Conservation (phyloP, 2,888 invertebrate genomes). For the Cryptus armator region DNA sequence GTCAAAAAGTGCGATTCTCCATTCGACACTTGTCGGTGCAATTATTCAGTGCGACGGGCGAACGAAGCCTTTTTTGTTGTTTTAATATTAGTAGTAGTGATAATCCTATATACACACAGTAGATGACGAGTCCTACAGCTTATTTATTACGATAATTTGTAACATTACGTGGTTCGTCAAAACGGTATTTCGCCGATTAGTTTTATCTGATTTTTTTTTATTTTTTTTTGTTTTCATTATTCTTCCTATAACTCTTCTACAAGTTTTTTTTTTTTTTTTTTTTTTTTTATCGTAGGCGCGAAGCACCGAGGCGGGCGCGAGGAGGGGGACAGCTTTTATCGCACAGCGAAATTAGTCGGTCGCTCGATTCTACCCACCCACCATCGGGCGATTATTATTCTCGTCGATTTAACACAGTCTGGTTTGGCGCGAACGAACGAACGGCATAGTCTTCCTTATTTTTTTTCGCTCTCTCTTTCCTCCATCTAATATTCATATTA, state of each 20-base stretch:
- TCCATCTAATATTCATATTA: conserved; percentile 43
- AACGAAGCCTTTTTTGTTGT: conserved; percentile 67
- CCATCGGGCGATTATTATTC: conserved; percentile 62
- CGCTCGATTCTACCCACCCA: conserved; percentile 53
- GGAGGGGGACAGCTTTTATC: conserved; percentile 53
- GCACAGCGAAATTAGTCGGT: conserved; percentile 68
- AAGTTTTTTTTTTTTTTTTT: conserved; percentile 41
- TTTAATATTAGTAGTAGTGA: conserved; percentile 37
- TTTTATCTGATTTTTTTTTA: conserved; percentile 17
- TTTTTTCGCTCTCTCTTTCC: conserved; percentile 12
- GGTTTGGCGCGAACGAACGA: conserved; percentile 65
- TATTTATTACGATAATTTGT: conserved; percentile 49
- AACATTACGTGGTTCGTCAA: conserved; percentile 57
- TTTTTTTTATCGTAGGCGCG: conserved; percentile 47
- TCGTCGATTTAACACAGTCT: conserved; percentile 68
- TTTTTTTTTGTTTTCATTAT: not conserved
- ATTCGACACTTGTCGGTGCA: conserved; percentile 62
- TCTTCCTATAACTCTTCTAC: not conserved
- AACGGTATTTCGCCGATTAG: conserved; percentile 45
- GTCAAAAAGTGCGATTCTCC: conserved; percentile 68
- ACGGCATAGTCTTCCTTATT: conserved; percentile 51
- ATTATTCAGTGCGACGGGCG: conserved; percentile 69
- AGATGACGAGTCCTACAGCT: conserved; percentile 52
- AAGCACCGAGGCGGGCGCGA: conserved; percentile 46
- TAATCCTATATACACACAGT: conserved; percentile 64